Evolutionary conservation across 2,888 invertebrate genomes (phyloP), one percentile per base, ranked within the genome.

Genomic region (Amblyjoppa proteus): DNA sequence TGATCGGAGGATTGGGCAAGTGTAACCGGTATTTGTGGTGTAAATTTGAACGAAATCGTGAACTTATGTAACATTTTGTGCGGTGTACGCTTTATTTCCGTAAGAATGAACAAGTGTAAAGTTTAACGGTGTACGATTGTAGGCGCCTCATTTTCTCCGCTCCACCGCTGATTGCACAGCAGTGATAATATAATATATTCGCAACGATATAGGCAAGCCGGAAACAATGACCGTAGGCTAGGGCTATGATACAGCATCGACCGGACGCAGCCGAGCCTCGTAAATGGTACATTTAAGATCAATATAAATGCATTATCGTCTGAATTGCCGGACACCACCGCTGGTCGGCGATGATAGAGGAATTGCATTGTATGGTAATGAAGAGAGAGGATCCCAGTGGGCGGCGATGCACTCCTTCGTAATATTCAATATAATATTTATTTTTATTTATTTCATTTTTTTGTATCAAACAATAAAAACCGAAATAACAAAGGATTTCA

Each of bases 201-300:
- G 38, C 70, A 79, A 81, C 49, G 70, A 56, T 66, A 77, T 45
- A 78, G 31, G 41, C 75, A 9, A 68, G 49, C 76, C 78, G 85
- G 85, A 85, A 85, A 85, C 75, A 85, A 71, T 76, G 79, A 69
- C 41, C 51, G 68, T 56, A 53, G 81, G 28, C 74, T 58, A 71
- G 58, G 70, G 45, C 70, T 74, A 70, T 70, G 82, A 85, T 82
- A 81, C 79, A 68, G 77, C 49, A 76, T 84, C 78, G 83, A 88
- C 87, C 89, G 88, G 87, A 86, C 84, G 86, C 83, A 66, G 80
- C 80, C 85, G 79, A 82, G 82, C 82, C 82, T 83, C 80, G 87
- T 82, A 87, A 89, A 89, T 87, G 88, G 84, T 84, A 73, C 86
- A 86, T 88, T 90, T 86, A 86, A 88, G 84, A 84, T 84, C 88